These are phyloP conservation scores for Malachius bipustulatus DNA, from an alignment of 2,888 invertebrate genomes.

Conservation along the genomic window DNA sequence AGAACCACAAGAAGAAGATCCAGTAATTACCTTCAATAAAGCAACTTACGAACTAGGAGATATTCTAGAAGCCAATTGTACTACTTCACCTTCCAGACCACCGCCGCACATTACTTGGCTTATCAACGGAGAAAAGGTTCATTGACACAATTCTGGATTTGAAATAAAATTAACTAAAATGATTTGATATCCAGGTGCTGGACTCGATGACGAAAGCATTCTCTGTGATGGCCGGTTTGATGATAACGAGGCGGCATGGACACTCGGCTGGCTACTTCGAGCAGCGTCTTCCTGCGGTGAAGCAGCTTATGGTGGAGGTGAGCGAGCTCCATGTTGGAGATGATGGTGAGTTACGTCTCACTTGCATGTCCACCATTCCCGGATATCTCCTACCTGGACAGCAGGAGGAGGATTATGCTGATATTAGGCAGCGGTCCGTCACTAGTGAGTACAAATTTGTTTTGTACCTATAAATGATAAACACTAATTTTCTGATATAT, in stretches of 20 bases:
- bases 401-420: conserved; percentile 60
- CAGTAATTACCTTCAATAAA: conserved; percentile 59
- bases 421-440: conserved; percentile 58
- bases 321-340: conserved; percentile 58
- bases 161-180: neutral
- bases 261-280: conserved; percentile 36
- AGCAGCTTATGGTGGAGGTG: conserved; percentile 62
- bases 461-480: neutral
- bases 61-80: conserved; percentile 59
- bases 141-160: conserved; percentile 4
- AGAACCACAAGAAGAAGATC: conserved; percentile 57
- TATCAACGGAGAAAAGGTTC: conserved; percentile 61
- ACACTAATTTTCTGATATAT: neutral
- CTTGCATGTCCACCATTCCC: conserved; percentile 68
- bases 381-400: conserved; percentile 61
- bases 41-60: conserved; percentile 55
- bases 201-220: conserved; percentile 36
- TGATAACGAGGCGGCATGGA: too few relatives aligned
- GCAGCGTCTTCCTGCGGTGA: conserved; percentile 44
- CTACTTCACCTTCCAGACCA: conserved; percentile 58
- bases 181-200: conserved; percentile 30
- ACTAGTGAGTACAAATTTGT: conserved; percentile 46
- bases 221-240: conserved; percentile 33
- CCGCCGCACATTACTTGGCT: conserved; percentile 69
- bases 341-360: conserved; percentile 58